These are phyloP conservation scores for Epinephelus lanceolatus DNA, from an alignment of 2,113 vertebrate species.

Conservation along the genomic window DNA sequence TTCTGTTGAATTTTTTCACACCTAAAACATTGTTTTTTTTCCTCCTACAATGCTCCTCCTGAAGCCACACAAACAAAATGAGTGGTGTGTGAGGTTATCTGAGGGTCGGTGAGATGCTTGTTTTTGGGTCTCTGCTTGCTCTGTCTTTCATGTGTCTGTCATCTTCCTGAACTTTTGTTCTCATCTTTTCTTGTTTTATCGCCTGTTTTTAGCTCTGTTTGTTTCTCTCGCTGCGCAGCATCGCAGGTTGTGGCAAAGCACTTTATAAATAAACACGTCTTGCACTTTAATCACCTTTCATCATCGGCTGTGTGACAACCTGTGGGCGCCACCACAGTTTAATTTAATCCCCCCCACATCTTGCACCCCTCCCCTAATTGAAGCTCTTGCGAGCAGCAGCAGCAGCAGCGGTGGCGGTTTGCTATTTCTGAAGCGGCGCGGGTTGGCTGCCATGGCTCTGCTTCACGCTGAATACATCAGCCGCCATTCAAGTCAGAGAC, in stretches of 20 bases:
- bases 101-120: slow-evolving; percentile 18
- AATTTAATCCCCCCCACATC: slow-evolving; percentile 44
- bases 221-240: not conserved
- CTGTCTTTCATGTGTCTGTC: slow-evolving; percentile 22
- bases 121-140: slow-evolving; percentile 18
- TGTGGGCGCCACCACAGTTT: slow-evolving; percentile 51
- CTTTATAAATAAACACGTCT: slow-evolving; percentile 55
- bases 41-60: not conserved
- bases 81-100: slow-evolving; percentile 18
- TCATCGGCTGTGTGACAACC: slow-evolving; percentile 61
- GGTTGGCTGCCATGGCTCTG: slow-evolving; percentile 53
- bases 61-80: slow-evolving; percentile 14
- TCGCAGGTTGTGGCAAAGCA: slow-evolving; percentile 34
- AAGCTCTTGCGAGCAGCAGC: slow-evolving; percentile 38
- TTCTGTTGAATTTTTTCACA: slow-evolving; percentile 7
- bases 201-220: slow-evolving; percentile 10
- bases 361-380: slow-evolving; percentile 51
- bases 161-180: slow-evolving; percentile 12
- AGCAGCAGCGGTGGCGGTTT: slow-evolving; percentile 13
- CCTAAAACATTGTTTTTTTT: not conserved
- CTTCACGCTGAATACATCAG: slow-evolving; percentile 59
- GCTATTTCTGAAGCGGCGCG: slow-evolving; percentile 55
- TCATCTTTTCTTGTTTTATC: slow-evolving; percentile 25
- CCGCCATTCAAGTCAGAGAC: slow-evolving; percentile 60
- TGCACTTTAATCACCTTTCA: slow-evolving; percentile 63